phyloP scores from a whole-genome alignment of 2,797 vertebrate genomes.

The Apodemus agrarius region DNA sequence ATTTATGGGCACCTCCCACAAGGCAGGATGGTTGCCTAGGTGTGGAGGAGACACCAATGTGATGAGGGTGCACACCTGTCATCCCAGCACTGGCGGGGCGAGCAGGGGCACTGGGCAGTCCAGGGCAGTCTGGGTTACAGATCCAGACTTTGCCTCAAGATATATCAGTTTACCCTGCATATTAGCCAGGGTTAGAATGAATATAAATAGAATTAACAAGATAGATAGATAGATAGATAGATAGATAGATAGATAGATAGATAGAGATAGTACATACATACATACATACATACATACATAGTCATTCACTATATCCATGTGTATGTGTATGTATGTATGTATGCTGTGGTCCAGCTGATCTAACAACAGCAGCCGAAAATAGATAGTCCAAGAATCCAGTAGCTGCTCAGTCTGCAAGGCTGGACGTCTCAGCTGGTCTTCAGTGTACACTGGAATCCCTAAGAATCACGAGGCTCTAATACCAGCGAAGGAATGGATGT shows the following conservation, averaged over 20 bases:
- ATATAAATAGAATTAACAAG: not conserved
- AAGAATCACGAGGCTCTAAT: not conserved
- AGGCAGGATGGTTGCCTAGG: not conserved
- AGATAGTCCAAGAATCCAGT: not conserved
- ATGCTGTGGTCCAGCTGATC: not conserved
- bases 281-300: rapidly evolving
- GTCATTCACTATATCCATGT: no score
- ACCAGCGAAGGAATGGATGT: not conserved
- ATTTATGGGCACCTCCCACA: not conserved
- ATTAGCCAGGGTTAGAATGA: not conserved
- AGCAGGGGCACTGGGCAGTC: not conserved
- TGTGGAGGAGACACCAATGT: not conserved
- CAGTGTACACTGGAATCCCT: not conserved
- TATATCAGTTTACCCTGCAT: not conserved
- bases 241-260: not conserved
- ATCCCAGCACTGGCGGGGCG: not conserved
- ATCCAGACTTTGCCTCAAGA: not conserved
- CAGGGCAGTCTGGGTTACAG: not conserved
- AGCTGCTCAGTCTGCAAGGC: not conserved
- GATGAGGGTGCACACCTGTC: not conserved
- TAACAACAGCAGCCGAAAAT: not conserved
- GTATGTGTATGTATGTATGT: no score
- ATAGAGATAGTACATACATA: not conserved
- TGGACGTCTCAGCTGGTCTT: not conserved
- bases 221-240: no score